Conservation (phyloP, 1,140 invertebrate species). For the Solen grandis region DNA sequence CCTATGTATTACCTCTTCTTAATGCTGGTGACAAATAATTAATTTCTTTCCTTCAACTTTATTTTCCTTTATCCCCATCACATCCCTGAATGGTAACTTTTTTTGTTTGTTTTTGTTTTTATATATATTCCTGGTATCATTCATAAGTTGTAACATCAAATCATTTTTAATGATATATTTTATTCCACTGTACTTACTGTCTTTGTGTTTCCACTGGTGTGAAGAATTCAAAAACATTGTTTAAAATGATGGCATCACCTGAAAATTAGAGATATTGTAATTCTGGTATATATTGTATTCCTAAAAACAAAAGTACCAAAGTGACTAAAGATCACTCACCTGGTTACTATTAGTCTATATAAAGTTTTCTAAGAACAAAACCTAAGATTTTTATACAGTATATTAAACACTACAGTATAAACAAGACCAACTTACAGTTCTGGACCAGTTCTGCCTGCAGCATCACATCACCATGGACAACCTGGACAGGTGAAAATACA, state of each 20-base stretch:
- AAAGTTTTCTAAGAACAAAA: too few relatives aligned
- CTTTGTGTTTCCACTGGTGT: conserved; percentile 40
- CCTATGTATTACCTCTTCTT: too few relatives aligned
- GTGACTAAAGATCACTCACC: too few relatives aligned
- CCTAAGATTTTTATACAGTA: too few relatives aligned
- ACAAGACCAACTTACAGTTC: conserved; percentile 83
- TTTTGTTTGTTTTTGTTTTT: conserved; percentile 17
- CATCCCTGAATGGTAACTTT: neutral
- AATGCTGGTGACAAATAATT: too few relatives aligned
- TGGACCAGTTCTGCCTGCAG: conserved; percentile 83
- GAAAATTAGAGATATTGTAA: too few relatives aligned
- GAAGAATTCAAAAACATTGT: conserved; percentile 73
- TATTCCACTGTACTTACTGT: conserved; percentile 43
- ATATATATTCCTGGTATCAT: neutral
- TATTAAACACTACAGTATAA: too few relatives aligned
- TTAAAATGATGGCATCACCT: conserved; percentile 68
- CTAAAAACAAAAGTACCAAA: too few relatives aligned
- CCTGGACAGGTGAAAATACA: conserved; percentile 80
- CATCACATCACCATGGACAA: conserved; percentile 84
- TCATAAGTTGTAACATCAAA: neutral
- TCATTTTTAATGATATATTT: neutral
- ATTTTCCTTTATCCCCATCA: too few relatives aligned
- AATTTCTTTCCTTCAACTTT: too few relatives aligned
- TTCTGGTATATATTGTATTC: too few relatives aligned
- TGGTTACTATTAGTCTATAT: too few relatives aligned